Base-by-base conservation (phyloP, 2,797 vertebrate species). In the Xiphorhynchus erythropygius region DNA sequence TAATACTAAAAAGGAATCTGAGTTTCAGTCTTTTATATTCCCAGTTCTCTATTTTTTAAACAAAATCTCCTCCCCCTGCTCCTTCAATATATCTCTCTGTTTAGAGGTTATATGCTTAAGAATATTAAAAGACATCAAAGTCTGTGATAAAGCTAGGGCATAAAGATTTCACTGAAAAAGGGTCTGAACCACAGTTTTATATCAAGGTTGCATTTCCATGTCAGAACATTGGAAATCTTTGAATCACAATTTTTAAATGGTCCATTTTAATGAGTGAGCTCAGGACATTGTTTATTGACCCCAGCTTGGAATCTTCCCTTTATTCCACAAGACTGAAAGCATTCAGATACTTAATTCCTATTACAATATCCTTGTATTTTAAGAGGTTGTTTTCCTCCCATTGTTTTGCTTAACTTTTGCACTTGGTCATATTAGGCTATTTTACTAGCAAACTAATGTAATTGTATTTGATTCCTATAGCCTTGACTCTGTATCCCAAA, bases 401-500 rank as follows among this genome's bases (percentile, higher is more conserved):
- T 83, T 53, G 1, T 60, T 62, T 93, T 87, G 32, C 70, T 85
- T 68, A 57, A 65, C 80, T 94, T 94, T 70, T 78, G 44, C 50
- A 90, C 11, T 82, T 82, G 18, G 67, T 83, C 65, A 41, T 78
- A 59, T 79, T 81, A 76, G 75, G 56, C 47, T 93, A 49, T 79
- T 94, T 94, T 94, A 97, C 96, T 96, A 97, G 81, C 22, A 93
- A 96, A 81, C 68, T 89, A 96, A 84, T 71, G 56, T 56, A 77
- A 81, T 74, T 87, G 18, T 35, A 2, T 73, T 80, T 57, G 24
- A 83, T 82, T 86, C 83, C 28, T 14, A 65, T 37, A 52, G 56
- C 50, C 59, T 95, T 63, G 56, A 77, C 63, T 85, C 90, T 65
- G 67, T 49, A 8, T 42, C 89, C 81, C 83, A 83, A 62, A 77